Evolutionary conservation across 2,113 vertebrate species (phyloP), one percentile per base, ranked within the genome.

Genomic region (Scatophagus argus): DNA sequence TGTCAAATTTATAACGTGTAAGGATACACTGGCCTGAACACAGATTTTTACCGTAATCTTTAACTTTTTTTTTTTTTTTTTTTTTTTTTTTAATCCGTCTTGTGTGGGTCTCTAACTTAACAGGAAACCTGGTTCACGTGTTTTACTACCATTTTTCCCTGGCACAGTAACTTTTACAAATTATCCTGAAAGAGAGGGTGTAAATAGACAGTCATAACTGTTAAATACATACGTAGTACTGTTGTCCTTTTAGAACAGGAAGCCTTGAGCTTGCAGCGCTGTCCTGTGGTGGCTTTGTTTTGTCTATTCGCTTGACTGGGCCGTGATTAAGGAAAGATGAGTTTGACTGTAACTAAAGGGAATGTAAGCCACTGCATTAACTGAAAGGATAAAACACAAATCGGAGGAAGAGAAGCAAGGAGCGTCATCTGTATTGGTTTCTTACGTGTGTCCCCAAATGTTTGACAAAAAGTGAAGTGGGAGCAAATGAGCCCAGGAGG

Each of bases 251-350:
- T 9, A 21, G 6, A 60, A 17, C 47, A 63, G 59, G 38, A 63
- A 56, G 14, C 19, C 8, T 12, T 13, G 17, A 38, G 39, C 34
- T 55, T 0, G 1, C 25, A 46, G 0, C 16, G 3, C 13, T 43
- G 54, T 54, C n/a, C 25, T 44, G 36, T 17, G 38, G 49, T 47
- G 59, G 17, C 14, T 63, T 69, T 58, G 70, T 56, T 75, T 32
- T 64, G 56, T 69, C 32, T 74, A 5, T 19, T 16, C 58, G 11
- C 32, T 55, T 39, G 38, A 55, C 41, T 54, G 31, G 31, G 38
- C 3, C 46, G 8, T 47, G 46, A 61, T 73, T 66, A 51, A 51
- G 36, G 12, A 23, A 61, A 74, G 46, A 17, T 29, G 29, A 58
- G 32, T 32, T 21, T 6, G 41, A 8, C 2, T 32, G 5, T 11